Conservation (phyloP, 2,888 invertebrate genomes). For the Diplazon laetatorius region DNA sequence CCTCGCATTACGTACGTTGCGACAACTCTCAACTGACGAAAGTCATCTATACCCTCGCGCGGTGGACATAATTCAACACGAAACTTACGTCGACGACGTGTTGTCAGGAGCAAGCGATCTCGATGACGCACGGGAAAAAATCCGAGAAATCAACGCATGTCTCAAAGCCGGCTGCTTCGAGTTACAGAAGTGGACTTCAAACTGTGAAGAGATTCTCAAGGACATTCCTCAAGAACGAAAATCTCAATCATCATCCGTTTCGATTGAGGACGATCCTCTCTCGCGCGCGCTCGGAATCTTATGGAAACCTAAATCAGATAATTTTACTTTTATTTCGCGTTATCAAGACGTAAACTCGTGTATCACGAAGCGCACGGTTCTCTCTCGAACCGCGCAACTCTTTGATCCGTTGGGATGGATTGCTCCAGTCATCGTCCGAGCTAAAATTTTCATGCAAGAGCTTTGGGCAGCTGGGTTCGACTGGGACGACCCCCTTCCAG, state of each 20-base stretch:
- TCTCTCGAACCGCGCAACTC: not conserved
- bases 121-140: not conserved
- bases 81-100: not conserved
- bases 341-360: not conserved
- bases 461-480: not conserved
- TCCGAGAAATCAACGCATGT: not conserved
- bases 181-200: not conserved
- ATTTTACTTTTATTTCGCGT: not conserved
- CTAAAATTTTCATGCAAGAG: constrained; percentile 23
- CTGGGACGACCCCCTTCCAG: not conserved
- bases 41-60: constrained; percentile 27
- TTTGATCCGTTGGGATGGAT: constrained; percentile 22
- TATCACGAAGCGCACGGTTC: not conserved
- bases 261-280: not conserved
- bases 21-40: constrained; percentile 37
- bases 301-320: not conserved
- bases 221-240: not conserved
- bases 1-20: not conserved
- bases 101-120: not conserved
- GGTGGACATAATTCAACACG: not conserved
- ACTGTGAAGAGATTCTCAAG: not conserved
- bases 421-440: constrained; percentile 2
- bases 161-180: not conserved
- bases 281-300: not conserved
- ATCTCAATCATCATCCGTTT: not conserved